Percentiles rank a stretch among this genome's conserved stretches.
These are phyloP conservation scores for Rotaria macrura DNA, from an alignment of 2,888 invertebrate genomes.

Conservation along the genomic window DNA sequence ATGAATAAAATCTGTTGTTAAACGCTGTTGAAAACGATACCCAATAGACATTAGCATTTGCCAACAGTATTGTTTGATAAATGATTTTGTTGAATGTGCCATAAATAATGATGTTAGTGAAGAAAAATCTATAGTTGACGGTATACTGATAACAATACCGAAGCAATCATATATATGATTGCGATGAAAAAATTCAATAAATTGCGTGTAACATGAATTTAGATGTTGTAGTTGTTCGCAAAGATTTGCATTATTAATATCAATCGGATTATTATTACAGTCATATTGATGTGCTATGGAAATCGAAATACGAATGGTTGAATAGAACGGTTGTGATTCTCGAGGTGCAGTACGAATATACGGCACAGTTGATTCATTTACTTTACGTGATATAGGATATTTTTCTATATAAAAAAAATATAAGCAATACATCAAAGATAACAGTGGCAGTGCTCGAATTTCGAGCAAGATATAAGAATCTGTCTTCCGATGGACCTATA, in stretches of 20 bases:
- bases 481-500: too few species aligned
- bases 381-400: background rate
- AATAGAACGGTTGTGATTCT: constrained; percentile 5
- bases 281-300: background rate
- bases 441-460: too few species aligned
- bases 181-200: background rate
- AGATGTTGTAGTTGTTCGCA: background rate
- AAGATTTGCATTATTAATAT: background rate
- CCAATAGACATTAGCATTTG: constrained; percentile 16
- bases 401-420: background rate
- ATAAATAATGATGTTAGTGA: background rate
- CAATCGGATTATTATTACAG: background rate
- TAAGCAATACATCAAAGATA: too few species aligned
- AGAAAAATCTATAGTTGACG: background rate
- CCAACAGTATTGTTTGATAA: constrained; percentile 19
- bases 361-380: background rate
- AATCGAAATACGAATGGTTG: background rate
- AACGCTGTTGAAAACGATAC: background rate
- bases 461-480: too few species aligned
- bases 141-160: background rate
- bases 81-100: background rate
- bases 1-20: background rate
- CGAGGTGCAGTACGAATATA: background rate
- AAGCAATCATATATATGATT: background rate
- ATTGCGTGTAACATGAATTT: constrained; percentile 2